A percentile compares a stretch with the other conserved stretches of the same genome.
phyloP scores from a whole-genome alignment of 2,888 invertebrate genomes.

The Agelastica alni region DNA sequence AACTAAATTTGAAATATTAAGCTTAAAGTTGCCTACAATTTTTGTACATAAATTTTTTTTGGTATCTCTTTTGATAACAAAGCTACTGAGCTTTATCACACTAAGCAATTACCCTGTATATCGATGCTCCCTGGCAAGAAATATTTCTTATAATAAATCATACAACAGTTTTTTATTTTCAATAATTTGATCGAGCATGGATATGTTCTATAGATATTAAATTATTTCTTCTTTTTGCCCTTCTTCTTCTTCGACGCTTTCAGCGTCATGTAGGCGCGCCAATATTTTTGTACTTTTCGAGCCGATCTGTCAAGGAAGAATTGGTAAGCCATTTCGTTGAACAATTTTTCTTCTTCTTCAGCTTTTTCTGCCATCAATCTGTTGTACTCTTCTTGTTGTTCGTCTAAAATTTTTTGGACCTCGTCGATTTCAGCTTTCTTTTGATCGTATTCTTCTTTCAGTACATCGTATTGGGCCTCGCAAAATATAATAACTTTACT shows the following conservation, averaged over 20 bases:
- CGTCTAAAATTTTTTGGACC: slow-evolving; percentile 58
- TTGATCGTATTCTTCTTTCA: slow-evolving; percentile 55
- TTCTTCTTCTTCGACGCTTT: slow-evolving; percentile 31
- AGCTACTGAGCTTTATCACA: too few relatives aligned
- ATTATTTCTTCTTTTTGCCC: slow-evolving; percentile 30
- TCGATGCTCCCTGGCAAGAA: too few relatives aligned
- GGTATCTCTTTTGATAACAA: too few relatives aligned
- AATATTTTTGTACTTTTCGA: slow-evolving; percentile 53
- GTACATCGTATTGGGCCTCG: slow-evolving; percentile 59
- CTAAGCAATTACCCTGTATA: too few relatives aligned
- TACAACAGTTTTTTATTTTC: too few relatives aligned
- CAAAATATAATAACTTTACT: too few relatives aligned
- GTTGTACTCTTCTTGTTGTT: slow-evolving; percentile 61
- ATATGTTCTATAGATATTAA: not conserved
- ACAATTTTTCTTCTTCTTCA: slow-evolving; percentile 62
- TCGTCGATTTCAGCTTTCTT: slow-evolving; percentile 57
- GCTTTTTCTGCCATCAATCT: slow-evolving; percentile 64
- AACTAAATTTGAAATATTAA: too few relatives aligned
- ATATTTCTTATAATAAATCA: too few relatives aligned
- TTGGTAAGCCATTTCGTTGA: slow-evolving; percentile 57
- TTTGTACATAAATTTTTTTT: too few relatives aligned
- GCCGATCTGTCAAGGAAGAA: slow-evolving; percentile 45
- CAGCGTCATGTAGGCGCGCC: slow-evolving; percentile 42
- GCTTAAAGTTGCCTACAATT: too few relatives aligned
- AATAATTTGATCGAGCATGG: too few relatives aligned